phyloP scores from a whole-genome alignment of 2,113 vertebrate species.

The Archilochus colubris region DNA sequence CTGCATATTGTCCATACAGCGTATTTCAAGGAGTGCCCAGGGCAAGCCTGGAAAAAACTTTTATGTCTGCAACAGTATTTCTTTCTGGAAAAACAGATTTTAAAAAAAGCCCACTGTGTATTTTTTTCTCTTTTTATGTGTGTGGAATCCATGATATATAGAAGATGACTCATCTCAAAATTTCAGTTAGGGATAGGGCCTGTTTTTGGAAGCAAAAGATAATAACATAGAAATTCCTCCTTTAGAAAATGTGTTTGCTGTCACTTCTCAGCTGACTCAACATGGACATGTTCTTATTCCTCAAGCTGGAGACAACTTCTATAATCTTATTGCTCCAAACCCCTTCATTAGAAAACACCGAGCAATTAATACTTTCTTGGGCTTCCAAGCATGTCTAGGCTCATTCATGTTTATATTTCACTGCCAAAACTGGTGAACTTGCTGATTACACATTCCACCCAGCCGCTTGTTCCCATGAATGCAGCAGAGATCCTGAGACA shows the following conservation, averaged over 20 bases:
- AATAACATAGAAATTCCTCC: background rate
- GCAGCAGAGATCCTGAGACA: background rate
- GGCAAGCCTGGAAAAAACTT: conserved; percentile 53
- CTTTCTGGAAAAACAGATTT: conserved; percentile 26
- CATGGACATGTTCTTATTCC: background rate
- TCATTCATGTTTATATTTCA: conserved; percentile 37
- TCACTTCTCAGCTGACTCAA: background rate
- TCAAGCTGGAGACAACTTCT: background rate
- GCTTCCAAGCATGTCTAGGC: conserved; percentile 21
- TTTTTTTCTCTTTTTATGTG: conserved; percentile 15
- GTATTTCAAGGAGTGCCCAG: conserved; percentile 41
- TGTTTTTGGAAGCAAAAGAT: background rate
- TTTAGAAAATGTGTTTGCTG: conserved; percentile 8
- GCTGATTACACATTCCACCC: background rate
- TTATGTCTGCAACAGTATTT: conserved; percentile 34
- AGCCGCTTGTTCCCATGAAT: background rate
- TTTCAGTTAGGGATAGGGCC: background rate
- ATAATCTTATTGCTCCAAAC: background rate
- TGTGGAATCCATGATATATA: background rate
- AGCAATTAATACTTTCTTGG: background rate
- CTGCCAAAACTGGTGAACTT: background rate
- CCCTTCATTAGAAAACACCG: background rate
- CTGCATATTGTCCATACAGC: background rate
- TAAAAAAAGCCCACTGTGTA: background rate
- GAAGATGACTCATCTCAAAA: background rate